Base-by-base conservation (phyloP, 2,113 vertebrate genomes). In the Sus scrofa region DNA sequence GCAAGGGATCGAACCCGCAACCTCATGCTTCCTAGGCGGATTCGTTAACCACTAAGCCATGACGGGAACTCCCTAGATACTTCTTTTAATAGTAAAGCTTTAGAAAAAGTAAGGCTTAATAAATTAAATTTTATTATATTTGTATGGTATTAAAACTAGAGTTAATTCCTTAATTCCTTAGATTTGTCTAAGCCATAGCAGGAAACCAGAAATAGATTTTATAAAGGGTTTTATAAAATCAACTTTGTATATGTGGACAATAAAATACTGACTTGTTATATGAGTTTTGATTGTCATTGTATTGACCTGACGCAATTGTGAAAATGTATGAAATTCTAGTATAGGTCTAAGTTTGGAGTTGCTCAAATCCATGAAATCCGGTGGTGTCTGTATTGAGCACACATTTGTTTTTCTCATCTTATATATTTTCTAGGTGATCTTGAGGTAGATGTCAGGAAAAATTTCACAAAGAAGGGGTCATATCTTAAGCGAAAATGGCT, bases 211-310 rank as follows among this genome's bases (percentile, higher is more conserved):
- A 37, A 39, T 27, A 50, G 27, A 20, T 79, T 78, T 78, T 78
- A 56, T 56, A 34, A 56, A 78, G 56, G 20, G 7, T 75, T 95
- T 96, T 96, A 24, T 12, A 63, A 93, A 85, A 65, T 86, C 4
- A 19, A 78, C n/a, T 56, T 95, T 32, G 2, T 12, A 32, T 67
- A 10, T 84, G 16, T 67, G 13, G 34, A 91, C 62, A 77, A 65
- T 71, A 81, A 92, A 92, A 44, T 77, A 58, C 0, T 65, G 19
- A 26, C 68, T 75, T 54, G 7, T 63, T 84, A 24, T 1, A 1
- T 74, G 37, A 67, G 7, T 79, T 93, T 91, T 82, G 30, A 2
- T 81, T 60, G 44, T 82, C 67, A 71, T 0, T 71, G 15, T 91
- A 32, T 81, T 95, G 87, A 62, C 37, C 68, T 91, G 52, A 15